These are phyloP conservation scores for Barnardius zonarius DNA, from an alignment of 2,113 vertebrate species.

Conservation along the genomic window DNA sequence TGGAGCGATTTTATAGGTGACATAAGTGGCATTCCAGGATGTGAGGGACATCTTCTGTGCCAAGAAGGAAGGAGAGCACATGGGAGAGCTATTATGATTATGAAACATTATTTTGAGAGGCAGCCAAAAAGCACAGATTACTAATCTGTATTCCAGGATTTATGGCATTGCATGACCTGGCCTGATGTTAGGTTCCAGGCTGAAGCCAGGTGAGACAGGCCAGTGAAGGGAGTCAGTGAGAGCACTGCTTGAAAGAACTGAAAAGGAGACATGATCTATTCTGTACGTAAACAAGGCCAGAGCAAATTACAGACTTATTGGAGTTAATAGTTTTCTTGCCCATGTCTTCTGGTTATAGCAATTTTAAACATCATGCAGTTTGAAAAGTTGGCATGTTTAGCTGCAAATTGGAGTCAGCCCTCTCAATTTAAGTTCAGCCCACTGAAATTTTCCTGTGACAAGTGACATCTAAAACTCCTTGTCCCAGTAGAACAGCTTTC, in stretches of 20 bases:
- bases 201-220: neutral
- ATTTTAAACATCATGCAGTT: neutral
- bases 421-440: neutral
- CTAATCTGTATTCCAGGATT: neutral
- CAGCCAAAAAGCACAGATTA: neutral
- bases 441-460: neutral
- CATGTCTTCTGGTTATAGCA: neutral
- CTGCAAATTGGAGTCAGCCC: neutral
- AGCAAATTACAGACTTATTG: neutral
- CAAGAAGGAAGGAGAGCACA: neutral
- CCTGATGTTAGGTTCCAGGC: neutral
- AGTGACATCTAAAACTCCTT: neutral
- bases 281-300: neutral
- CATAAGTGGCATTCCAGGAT: neutral
- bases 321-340: neutral
- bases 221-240: neutral
- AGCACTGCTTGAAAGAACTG: neutral
- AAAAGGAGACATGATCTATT: neutral
- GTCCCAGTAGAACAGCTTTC: neutral
- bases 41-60: neutral
- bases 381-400: neutral
- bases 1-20: neutral
- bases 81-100: neutral
- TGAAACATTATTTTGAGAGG: neutral
- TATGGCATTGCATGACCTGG: neutral